Evolutionary conservation across 2,113 vertebrate genomes (phyloP).

Genomic region (Pachypanchax playfairii): DNA sequence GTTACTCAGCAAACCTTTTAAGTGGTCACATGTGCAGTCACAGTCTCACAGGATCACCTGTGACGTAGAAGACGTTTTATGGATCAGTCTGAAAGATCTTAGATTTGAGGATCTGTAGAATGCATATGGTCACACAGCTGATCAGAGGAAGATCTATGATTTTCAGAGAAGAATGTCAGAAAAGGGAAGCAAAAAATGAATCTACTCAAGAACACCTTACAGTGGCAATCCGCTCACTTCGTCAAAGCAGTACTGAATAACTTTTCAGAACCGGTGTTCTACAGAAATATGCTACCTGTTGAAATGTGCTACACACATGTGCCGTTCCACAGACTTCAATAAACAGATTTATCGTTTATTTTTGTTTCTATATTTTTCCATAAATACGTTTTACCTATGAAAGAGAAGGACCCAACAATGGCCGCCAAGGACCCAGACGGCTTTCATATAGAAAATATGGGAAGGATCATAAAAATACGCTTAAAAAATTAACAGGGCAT

Average conservation of each 20-base stretch:
- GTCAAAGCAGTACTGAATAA: constrained; percentile 17
- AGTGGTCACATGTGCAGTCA: constrained; percentile 39
- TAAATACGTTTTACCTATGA: no score
- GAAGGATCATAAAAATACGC: no score
- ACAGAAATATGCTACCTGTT: no score
- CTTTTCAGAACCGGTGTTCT: no score
- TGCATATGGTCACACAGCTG: not conserved
- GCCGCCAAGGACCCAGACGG: no score
- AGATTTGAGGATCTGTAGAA: not conserved
- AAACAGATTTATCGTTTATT: no score
- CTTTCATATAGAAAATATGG: no score
- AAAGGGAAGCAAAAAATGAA: not conserved
- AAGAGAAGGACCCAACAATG: no score
- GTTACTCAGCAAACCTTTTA: constrained; percentile 19
- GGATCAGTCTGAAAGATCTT: constrained; percentile 24
- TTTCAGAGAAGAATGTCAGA: constrained; percentile 7
- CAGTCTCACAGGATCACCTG: constrained; percentile 26
- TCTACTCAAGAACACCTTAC: not conserved
- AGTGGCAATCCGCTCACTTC: not conserved
- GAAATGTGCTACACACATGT: no score
- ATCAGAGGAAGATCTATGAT: not conserved
- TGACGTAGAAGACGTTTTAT: constrained; percentile 15
- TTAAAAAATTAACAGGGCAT: no score
- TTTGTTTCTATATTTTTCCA: no score
- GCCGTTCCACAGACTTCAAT: no score